Conservation (phyloP, 2,113 vertebrate species). For the Vidua macroura region DNA sequence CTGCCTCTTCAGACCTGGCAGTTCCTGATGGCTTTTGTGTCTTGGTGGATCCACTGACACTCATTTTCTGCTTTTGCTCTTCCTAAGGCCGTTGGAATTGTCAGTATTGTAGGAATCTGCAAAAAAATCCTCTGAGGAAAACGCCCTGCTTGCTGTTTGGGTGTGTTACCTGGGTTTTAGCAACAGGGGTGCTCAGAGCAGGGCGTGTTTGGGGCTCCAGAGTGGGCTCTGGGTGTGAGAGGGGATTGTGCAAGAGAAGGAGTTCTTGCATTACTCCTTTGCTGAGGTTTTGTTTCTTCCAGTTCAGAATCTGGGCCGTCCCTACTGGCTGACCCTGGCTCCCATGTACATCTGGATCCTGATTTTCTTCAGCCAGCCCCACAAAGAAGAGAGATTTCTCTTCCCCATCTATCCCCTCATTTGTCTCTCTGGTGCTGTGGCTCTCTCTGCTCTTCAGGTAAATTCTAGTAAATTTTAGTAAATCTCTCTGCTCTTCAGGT, state of each 20-base stretch:
- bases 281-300: conserved; percentile 63
- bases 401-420: conserved; percentile 97
- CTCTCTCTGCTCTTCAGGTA: conserved; percentile 95
- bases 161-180: neutral
- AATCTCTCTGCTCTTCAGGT: conserved; percentile 93
- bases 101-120: neutral
- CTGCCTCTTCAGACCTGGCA: neutral
- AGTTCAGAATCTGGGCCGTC: conserved; percentile 98
- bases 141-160: neutral
- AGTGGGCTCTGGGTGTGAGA: neutral
- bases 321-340: conserved; percentile 96
- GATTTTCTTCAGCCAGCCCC: conserved; percentile 94
- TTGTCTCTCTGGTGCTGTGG: conserved; percentile 91
- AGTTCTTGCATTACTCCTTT: neutral
- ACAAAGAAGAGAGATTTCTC: conserved; percentile 97
- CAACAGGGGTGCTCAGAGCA: accelerated
- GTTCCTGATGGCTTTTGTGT: neutral
- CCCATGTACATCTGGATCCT: conserved; percentile 98
- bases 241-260: neutral
- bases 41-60: neutral
- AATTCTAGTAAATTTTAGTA: neutral
- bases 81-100: neutral
- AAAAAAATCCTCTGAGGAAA: neutral
- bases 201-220: neutral
- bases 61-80: neutral